These are phyloP conservation scores for Asbolus verrucosus DNA, from an alignment of 1,140 invertebrate genomes.

Conservation along the genomic window DNA sequence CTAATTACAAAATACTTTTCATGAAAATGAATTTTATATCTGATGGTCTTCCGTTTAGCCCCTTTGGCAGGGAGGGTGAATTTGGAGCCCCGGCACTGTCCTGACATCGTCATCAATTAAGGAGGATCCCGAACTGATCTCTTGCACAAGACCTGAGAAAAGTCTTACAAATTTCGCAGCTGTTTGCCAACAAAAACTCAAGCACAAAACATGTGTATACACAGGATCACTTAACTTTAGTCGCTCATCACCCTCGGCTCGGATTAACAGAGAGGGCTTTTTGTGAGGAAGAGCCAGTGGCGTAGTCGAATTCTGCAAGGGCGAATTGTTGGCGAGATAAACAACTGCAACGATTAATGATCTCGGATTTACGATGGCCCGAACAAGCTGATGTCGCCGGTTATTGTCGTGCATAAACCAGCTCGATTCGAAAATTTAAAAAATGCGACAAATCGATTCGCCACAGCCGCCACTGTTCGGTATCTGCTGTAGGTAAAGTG, in stretches of 20 bases:
- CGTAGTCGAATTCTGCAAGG: too few relatives aligned
- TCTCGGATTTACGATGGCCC: too few relatives aligned
- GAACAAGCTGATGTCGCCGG: too few relatives aligned
- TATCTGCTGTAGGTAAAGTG: constrained; percentile 20
- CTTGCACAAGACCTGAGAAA: constrained; percentile 40
- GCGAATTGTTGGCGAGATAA: too few relatives aligned
- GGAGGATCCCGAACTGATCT: constrained; percentile 17
- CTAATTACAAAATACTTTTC: too few relatives aligned
- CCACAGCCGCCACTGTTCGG: constrained; percentile 5
- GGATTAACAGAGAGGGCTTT: constrained; percentile 1
- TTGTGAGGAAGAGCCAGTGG: constrained; percentile 3
- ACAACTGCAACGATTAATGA: too few relatives aligned
- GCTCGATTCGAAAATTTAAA: too few relatives aligned
- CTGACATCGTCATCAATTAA: constrained; percentile 18
- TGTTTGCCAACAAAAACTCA: constrained; percentile 48
- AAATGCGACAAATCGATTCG: too few relatives aligned
- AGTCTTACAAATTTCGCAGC: constrained; percentile 46
- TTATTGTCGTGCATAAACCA: too few relatives aligned
- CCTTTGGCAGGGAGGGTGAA: too few relatives aligned
- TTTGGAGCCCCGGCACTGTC: constrained; percentile 4
- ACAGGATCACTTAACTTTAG: constrained; percentile 49
- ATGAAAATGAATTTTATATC: too few relatives aligned
- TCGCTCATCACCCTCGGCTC: constrained; percentile 33
- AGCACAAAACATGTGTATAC: constrained; percentile 50
- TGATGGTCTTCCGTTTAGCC: too few relatives aligned